A percentile compares a stretch with the other conserved stretches of the same genome.
These are phyloP conservation scores for Criorhina ranunculi DNA, from an alignment of 2,888 invertebrate species.

Conservation along the genomic window DNA sequence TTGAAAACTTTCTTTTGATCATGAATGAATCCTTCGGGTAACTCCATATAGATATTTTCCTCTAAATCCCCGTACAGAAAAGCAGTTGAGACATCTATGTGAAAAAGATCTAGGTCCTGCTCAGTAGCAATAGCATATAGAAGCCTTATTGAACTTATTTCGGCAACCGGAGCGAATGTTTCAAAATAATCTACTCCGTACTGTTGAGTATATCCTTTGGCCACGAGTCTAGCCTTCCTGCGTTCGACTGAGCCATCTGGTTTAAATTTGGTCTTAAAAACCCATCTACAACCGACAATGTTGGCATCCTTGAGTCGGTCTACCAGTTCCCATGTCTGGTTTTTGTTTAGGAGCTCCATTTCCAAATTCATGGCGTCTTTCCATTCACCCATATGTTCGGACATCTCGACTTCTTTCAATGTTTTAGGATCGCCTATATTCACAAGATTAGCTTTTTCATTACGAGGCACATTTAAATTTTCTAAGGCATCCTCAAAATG, in stretches of 20 bases:
- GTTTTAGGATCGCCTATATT: background rate
- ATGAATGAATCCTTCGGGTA: slow-evolving; percentile 4
- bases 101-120: slow-evolving; percentile 33
- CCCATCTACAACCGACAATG: slow-evolving; percentile 17
- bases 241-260: no score
- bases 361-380: slow-evolving; percentile 37
- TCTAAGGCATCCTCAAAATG: no score
- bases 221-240: no score
- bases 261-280: no score
- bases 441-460: slow-evolving; percentile 13
- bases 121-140: slow-evolving; percentile 29
- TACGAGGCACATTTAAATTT: no score
- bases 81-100: slow-evolving; percentile 58
- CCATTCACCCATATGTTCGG: slow-evolving; percentile 1
- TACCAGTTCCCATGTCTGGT: slow-evolving; percentile 40
- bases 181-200: no score
- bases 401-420: background rate
- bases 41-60: slow-evolving; percentile 29
- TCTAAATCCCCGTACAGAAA: slow-evolving; percentile 52
- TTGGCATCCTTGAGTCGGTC: slow-evolving; percentile 19
- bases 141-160: slow-evolving; percentile 10
- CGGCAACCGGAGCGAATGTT: no score
- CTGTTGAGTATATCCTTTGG: no score
- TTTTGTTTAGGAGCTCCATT: slow-evolving; percentile 7
- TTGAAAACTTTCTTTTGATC: slow-evolving; percentile 6